A percentile compares a stretch with the other conserved stretches of the same genome.
Conservation (phyloP, 2,797 vertebrate genomes). For the Gymnodraco acuticeps region DNA sequence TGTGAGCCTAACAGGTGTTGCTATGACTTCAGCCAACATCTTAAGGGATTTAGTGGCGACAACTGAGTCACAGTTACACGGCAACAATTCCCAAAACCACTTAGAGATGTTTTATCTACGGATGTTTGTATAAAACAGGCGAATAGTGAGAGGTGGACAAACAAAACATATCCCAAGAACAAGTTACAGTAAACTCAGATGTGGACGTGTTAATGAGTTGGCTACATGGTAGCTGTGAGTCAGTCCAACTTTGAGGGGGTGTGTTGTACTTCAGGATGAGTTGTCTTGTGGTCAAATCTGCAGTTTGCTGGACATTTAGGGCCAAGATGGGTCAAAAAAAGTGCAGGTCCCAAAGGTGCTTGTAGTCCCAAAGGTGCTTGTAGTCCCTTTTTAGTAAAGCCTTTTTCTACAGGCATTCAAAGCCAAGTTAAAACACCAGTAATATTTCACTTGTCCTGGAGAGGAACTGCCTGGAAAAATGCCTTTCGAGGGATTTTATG, state of each 20-base stretch:
- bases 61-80: constrained; percentile 58
- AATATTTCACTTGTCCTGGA: neutral
- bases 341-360: neutral
- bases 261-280: constrained; percentile 42
- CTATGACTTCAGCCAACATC: constrained; percentile 66
- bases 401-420: constrained; percentile 19
- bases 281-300: constrained; percentile 44
- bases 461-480: neutral
- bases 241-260: neutral
- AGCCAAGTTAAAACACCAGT: constrained; percentile 1
- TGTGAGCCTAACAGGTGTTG: constrained; percentile 59
- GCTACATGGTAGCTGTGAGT: constrained; percentile 54
- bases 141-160: constrained; percentile 31
- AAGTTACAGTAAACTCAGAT: constrained; percentile 34
- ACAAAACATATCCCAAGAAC: constrained; percentile 18
- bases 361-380: too few relatives aligned
- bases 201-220: constrained; percentile 55
- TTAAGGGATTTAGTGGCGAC: constrained; percentile 60
- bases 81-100: constrained; percentile 68
- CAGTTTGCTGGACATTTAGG: constrained; percentile 25
- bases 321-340: constrained; percentile 36
- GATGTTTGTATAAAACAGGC: constrained; percentile 40
- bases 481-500: neutral
- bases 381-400: too few relatives aligned
- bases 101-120: constrained; percentile 32